Conservation (phyloP, 2,888 invertebrate genomes). For the Saturnia pavonia region DNA sequence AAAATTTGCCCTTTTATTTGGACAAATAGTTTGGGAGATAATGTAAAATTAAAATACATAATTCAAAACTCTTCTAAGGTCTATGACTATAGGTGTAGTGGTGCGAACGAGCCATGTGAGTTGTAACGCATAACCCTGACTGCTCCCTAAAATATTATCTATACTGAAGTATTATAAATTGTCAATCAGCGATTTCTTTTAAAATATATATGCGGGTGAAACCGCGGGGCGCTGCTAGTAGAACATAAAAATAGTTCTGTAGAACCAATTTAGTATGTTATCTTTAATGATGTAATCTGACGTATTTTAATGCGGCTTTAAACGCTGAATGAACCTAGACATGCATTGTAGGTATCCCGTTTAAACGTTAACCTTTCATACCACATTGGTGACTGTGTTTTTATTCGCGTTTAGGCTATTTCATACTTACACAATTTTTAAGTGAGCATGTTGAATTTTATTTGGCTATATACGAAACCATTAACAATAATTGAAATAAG, state of each 20-base stretch:
- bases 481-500: background rate
- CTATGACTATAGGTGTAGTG: no score
- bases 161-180: no score
- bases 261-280: conserved; percentile 12
- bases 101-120: no score
- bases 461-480: background rate
- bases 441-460: background rate
- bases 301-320: background rate
- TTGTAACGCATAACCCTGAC: no score
- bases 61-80: no score
- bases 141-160: no score
- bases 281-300: background rate
- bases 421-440: background rate
- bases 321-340: conserved; percentile 6
- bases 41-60: no score
- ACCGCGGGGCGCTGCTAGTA: no score
- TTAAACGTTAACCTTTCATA: background rate
- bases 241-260: background rate
- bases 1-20: no score
- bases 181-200: no score
- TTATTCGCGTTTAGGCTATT: background rate
- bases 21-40: no score
- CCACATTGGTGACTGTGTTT: background rate
- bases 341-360: conserved; percentile 12
- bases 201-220: no score